Evolutionary conservation across 2,797 vertebrate species (phyloP).

Genomic region (Argyrosomus regius): DNA sequence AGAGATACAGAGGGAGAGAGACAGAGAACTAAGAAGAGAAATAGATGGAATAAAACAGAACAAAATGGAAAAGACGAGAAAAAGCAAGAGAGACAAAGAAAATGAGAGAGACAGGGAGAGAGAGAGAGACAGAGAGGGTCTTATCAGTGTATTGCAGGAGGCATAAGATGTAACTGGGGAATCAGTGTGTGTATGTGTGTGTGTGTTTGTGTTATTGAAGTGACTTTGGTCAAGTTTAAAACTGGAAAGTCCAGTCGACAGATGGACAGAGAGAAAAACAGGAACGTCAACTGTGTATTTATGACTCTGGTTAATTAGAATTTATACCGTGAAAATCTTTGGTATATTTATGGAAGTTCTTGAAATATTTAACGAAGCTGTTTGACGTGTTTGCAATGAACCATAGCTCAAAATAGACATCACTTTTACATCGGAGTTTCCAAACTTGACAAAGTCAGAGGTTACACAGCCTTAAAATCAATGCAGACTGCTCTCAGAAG

Average conservation of each 20-base stretch:
- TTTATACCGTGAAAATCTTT: slow-evolving; percentile 35
- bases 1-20: slow-evolving; percentile 38
- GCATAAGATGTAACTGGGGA: slow-evolving; percentile 82
- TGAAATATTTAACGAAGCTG: slow-evolving; percentile 41
- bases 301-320: slow-evolving; percentile 57
- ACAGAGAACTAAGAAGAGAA: slow-evolving; percentile 27
- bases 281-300: slow-evolving; percentile 52
- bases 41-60: slow-evolving; percentile 54
- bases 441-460: slow-evolving; percentile 65
- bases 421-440: slow-evolving; percentile 25
- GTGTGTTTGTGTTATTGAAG: slow-evolving; percentile 79
- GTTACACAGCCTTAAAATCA: slow-evolving; percentile 59
- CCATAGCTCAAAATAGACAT: slow-evolving; percentile 29
- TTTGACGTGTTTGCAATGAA: slow-evolving; percentile 14
- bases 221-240: slow-evolving; percentile 85
- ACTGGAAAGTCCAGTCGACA: slow-evolving; percentile 74
- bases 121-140: slow-evolving; percentile 63
- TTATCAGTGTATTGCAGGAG: slow-evolving; percentile 84
- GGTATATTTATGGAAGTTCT: slow-evolving; percentile 7
- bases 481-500: slow-evolving; percentile 56
- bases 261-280: slow-evolving; percentile 70
- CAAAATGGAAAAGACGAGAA: slow-evolving; percentile 56
- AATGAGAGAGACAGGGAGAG: slow-evolving; percentile 59
- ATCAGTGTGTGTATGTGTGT: slow-evolving; percentile 51
- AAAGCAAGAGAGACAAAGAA: slow-evolving; percentile 72